Evolutionary conservation across 2,888 invertebrate genomes (phyloP).

Genomic region (Eretmocerus hayati): DNA sequence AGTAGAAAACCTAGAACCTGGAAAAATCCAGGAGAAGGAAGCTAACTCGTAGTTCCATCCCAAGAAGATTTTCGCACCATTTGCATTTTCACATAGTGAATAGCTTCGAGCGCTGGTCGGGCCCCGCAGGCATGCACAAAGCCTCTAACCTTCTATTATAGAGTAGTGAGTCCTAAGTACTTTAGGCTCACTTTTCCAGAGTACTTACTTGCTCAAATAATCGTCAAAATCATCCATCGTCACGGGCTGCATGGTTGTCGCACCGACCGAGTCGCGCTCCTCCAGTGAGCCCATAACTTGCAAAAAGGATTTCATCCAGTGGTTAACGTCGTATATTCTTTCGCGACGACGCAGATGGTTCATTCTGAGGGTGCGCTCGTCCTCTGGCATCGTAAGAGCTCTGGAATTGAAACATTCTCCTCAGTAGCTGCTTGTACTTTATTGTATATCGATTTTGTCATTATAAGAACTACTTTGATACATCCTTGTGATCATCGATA

Average conservation of each 20-base stretch:
- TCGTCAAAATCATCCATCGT: conserved; percentile 86
- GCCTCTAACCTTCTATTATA: not conserved
- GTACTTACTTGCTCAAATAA: conserved; percentile 69
- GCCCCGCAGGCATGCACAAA: not conserved
- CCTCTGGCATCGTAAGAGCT: conserved; percentile 84
- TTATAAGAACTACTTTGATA: too few species aligned
- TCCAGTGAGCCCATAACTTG: conserved; percentile 81
- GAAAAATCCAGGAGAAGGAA: too few species aligned
- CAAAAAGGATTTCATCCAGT: conserved; percentile 83
- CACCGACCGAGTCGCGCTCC: conserved; percentile 73
- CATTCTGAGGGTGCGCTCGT: conserved; percentile 80
- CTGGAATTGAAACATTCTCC: conserved; percentile 46
- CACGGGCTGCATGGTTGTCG: conserved; percentile 82
- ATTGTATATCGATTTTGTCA: too few species aligned
- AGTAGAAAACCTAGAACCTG: too few species aligned
- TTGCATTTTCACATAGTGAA: conserved; percentile 1
- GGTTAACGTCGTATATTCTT: conserved; percentile 74
- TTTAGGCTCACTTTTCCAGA: too few species aligned
- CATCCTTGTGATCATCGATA: too few species aligned
- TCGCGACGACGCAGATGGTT: conserved; percentile 75
- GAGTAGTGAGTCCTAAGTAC: not conserved
- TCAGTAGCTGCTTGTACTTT: too few species aligned
- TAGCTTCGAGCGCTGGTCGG: not conserved
- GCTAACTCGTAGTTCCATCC: too few species aligned
- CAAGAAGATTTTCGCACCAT: too few species aligned